Evolutionary conservation across 2,888 invertebrate species (phyloP).

Genomic region (Tortricodes alternella): DNA sequence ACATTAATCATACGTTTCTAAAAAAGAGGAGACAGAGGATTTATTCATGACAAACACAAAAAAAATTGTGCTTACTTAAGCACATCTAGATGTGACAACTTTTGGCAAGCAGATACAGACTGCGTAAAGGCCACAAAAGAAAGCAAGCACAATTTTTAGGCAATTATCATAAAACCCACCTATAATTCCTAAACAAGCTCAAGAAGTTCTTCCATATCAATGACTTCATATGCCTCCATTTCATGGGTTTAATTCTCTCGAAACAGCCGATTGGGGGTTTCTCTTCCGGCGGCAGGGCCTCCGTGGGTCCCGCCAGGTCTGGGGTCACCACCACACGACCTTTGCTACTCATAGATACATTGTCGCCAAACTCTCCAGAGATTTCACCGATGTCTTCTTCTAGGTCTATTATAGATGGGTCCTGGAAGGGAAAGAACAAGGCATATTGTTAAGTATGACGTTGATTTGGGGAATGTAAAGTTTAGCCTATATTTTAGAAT

Average conservation of each 20-base stretch:
- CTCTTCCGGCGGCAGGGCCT: conserved; percentile 88
- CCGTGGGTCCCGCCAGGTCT: conserved; percentile 69
- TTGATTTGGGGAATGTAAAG: not conserved
- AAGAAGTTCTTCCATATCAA: conserved; percentile 94
- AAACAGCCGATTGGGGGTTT: conserved; percentile 78
- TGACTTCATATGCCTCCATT: conserved; percentile 89
- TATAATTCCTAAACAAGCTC: conserved; percentile 92
- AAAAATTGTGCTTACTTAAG: too few species aligned
- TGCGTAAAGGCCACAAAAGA: too few species aligned
- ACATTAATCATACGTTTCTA: not conserved
- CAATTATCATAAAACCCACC: conserved; percentile 74
- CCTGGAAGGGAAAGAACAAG: conserved; percentile 51
- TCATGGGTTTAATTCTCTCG: conserved; percentile 85
- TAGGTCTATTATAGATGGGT: conserved; percentile 85
- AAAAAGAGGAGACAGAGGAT: too few species aligned
- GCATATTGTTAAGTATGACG: not conserved
- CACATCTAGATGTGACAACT: too few species aligned
- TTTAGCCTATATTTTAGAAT: too few species aligned
- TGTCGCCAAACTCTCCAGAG: conserved; percentile 94
- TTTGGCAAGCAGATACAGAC: too few species aligned
- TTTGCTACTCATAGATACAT: conserved; percentile 89
- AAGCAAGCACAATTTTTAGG: too few species aligned
- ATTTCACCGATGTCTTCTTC: conserved; percentile 89
- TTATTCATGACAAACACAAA: too few species aligned
- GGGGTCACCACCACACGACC: conserved; percentile 85